Base-by-base conservation (phyloP, 2,888 invertebrate species). In the Yponomeuta evonymella region DNA sequence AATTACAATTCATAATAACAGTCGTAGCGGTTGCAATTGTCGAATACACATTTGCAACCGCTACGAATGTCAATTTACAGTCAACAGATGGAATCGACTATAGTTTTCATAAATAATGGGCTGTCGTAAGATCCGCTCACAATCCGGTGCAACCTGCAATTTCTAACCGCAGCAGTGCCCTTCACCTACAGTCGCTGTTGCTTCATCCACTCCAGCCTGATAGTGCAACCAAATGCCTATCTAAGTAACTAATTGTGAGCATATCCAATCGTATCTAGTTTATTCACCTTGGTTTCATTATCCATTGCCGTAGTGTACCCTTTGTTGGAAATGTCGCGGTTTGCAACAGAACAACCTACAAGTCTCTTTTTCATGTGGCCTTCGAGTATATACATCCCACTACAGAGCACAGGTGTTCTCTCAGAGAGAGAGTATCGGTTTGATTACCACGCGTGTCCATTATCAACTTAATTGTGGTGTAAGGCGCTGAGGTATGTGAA, bases 61-160 rank as follows among this genome's bases (percentile, higher is more conserved):
- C 51, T 58, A 58, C 51, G 43, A 43, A 43, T 43, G 43, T 43
- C 15, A 58, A 58, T 58, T 58, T 58, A 58, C 51, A 58, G 43
- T 43, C 43, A 43, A 58, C 15, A 58, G 51, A 70, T 70, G 70
- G 30, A 66, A 33, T 68, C 48, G 70, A 72, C 68, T 70, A 67
- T 71, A 68, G 71, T 72, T 71, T 74, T 73, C 72, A 72, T 48
- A 51, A 72, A 72, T 48, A 51, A 72, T 33, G 43, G 36, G 23
- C 70, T 75, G 75, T 75, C 70, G 78, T 76, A 78, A 80, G 78
- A 78, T 81, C 81, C 80, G 79, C 76, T 81, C 80, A 77, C 80
- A 75, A 75, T 79, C 78, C 78, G 77, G 76, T 80, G 79, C 80
- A 83, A 80, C 81, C 77, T 79, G 80, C 80, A 84, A 85, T 85